Percentiles rank a stretch among this genome's conserved stretches.
Evolutionary conservation across 2,797 vertebrate species (phyloP).

Genomic region (Salarias fasciatus): DNA sequence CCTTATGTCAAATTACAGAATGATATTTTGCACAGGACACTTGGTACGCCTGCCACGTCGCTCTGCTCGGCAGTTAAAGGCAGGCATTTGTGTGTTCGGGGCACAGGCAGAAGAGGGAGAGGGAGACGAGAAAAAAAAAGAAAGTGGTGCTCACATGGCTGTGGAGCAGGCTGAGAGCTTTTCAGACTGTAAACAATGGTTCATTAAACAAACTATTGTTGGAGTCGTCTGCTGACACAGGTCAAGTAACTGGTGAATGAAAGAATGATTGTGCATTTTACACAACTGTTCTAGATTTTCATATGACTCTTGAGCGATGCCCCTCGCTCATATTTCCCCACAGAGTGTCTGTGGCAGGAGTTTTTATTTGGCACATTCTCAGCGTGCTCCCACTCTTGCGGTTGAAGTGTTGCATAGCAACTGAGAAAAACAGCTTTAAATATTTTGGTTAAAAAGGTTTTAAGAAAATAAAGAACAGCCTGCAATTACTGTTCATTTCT

Average conservation of each 20-base stretch:
- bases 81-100: conserved; percentile 31
- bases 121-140: not conserved
- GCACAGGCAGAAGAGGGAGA: conserved; percentile 15
- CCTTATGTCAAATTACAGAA: conserved; percentile 59
- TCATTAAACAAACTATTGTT: conserved; percentile 62
- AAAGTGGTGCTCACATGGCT: conserved; percentile 14
- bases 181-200: conserved; percentile 59
- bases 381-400: conserved; percentile 79
- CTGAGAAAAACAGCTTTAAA: conserved; percentile 85
- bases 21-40: conserved; percentile 58
- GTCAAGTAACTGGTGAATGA: conserved; percentile 67
- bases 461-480: conserved; percentile 82
- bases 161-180: conserved; percentile 35
- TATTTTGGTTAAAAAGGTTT: conserved; percentile 84
- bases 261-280: conserved; percentile 71
- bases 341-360: conserved; percentile 73
- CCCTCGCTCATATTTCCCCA: conserved; percentile 69
- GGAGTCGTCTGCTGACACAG: conserved; percentile 50
- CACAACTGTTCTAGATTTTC: conserved; percentile 59
- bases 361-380: conserved; percentile 83
- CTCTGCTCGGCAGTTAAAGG: conserved; percentile 44
- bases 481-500: conserved; percentile 84
- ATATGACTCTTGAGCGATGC: conserved; percentile 59
- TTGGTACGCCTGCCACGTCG: conserved; percentile 42
- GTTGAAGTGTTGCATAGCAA: conserved; percentile 85